Evolutionary conservation across 2,113 vertebrate species (phyloP).

Genomic region (Columbina picui): DNA sequence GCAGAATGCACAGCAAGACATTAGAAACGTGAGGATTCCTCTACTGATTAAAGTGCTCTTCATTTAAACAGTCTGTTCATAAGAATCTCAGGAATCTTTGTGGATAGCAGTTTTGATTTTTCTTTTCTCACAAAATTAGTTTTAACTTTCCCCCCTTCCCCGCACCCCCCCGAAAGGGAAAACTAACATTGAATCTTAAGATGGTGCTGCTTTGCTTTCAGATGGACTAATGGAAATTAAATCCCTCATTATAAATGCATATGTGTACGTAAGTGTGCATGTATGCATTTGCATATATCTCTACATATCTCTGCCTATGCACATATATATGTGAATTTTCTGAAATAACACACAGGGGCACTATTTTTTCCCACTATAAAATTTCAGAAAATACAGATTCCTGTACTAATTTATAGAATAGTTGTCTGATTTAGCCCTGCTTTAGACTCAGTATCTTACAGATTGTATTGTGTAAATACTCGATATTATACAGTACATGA

Average conservation of each 20-base stretch:
- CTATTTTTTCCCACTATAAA: too few relatives aligned
- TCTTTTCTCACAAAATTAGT: slow-evolving; percentile 70
- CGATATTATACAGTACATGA: slow-evolving; percentile 24
- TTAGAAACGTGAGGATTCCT: slow-evolving; percentile 85
- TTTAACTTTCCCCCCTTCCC: neutral
- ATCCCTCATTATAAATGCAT: slow-evolving; percentile 33
- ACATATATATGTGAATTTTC: neutral
- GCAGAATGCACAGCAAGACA: slow-evolving; percentile 86
- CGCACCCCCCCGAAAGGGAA: neutral
- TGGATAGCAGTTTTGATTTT: slow-evolving; percentile 74
- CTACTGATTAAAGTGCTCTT: slow-evolving; percentile 86
- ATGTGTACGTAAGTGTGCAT: neutral
- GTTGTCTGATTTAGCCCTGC: slow-evolving; percentile 57
- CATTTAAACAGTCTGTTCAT: slow-evolving; percentile 82
- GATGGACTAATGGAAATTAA: slow-evolving; percentile 64
- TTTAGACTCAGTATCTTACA: slow-evolving; percentile 42
- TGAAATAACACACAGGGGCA: neutral
- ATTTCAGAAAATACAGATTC: neutral
- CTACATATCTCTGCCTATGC: neutral
- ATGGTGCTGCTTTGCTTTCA: slow-evolving; percentile 44
- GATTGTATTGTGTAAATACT: slow-evolving; percentile 62
- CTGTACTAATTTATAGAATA: slow-evolving; percentile 47
- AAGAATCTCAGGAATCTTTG: slow-evolving; percentile 81
- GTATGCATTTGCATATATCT: neutral
- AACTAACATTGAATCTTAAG: slow-evolving; percentile 23